Base-by-base conservation (phyloP, 35 echinoderm and acorn worm genomes). In the Heliocidaris erythrogramma region DNA sequence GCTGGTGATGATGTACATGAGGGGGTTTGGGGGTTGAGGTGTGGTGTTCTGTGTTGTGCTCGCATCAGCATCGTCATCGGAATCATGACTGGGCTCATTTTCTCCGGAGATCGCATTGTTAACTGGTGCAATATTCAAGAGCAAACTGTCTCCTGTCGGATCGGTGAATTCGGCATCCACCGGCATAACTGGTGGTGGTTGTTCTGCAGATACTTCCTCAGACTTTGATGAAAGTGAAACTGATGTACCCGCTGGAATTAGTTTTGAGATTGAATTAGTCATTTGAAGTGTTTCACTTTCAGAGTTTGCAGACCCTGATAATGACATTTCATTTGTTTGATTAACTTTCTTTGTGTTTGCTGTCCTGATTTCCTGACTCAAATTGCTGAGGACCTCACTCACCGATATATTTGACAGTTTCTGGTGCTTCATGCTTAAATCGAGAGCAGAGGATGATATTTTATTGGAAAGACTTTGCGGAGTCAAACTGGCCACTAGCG, bases 1-100 rank as follows among this genome's bases (percentile, higher is more conserved):
- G 59, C 95, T 96, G 6, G 95, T 96, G 5, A 96, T 94, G 49
- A 96, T 94, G 95, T 96, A 96, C 49, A 94, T 94, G 49, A 96
- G 53, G 13, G 93, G 95, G 48, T 95, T 92, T 16, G 91, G 9
- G 13, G 91, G 48, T 13, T 92, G 91, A 21, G 47, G 91, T 3
- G 13, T n/a, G 14, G 2, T 30, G 14, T 42, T 42, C 17, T 49
- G 4, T 5, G 48, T 49, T 12, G 31, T 47, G 48, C 89, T 91
- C 48, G 89, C 35, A 6, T 91, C 89, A 47, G 30, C 89, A 13
- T 53, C 50, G 30, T n/a, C 65, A 27, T 7, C 65, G 8, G 65
- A 18, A 78, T 78, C 65, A 1, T 27, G 65, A n/a, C 65, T 78
- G 7, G 21, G 65, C 65, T 78, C 65, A 78, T n/a, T n/a, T 4